Evolutionary conservation across 1,140 invertebrate species (phyloP).

Genomic region (Danaus plexippus): DNA sequence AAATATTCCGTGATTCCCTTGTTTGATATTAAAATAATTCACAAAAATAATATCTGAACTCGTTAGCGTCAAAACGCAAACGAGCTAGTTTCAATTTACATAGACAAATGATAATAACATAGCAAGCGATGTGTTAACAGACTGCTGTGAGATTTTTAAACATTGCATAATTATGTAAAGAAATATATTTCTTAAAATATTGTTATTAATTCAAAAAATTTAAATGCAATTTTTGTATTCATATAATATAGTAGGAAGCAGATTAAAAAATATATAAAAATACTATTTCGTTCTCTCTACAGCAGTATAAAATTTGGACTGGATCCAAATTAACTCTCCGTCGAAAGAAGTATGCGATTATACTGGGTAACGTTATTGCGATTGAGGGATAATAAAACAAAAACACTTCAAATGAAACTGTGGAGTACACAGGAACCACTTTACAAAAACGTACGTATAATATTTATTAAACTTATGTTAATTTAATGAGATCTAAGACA

Average conservation of each 20-base stretch:
- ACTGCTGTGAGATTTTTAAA: not conserved
- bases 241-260: too few species aligned
- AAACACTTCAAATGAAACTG: constrained; percentile 1
- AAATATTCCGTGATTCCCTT: not conserved
- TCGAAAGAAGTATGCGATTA: constrained; percentile 38
- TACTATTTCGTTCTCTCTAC: too few species aligned
- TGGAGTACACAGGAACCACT: too few species aligned
- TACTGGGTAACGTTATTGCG: constrained; percentile 41
- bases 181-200: too few species aligned
- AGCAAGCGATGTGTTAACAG: constrained; percentile 8
- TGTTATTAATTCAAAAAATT: too few species aligned
- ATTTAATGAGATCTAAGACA: too few species aligned
- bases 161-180: too few species aligned
- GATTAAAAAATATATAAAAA: too few species aligned
- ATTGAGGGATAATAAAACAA: constrained; percentile 30
- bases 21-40: constrained; percentile 8
- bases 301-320: constrained; percentile 40
- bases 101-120: constrained; percentile 16
- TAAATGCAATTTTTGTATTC: too few species aligned
- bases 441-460: too few species aligned
- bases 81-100: constrained; percentile 19
- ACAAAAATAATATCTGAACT: constrained; percentile 18
- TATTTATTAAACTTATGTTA: too few species aligned
- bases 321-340: constrained; percentile 62
- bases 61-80: constrained; percentile 17